Conservation (phyloP, 1,140 invertebrate species). For the Diuraphis noxia region DNA sequence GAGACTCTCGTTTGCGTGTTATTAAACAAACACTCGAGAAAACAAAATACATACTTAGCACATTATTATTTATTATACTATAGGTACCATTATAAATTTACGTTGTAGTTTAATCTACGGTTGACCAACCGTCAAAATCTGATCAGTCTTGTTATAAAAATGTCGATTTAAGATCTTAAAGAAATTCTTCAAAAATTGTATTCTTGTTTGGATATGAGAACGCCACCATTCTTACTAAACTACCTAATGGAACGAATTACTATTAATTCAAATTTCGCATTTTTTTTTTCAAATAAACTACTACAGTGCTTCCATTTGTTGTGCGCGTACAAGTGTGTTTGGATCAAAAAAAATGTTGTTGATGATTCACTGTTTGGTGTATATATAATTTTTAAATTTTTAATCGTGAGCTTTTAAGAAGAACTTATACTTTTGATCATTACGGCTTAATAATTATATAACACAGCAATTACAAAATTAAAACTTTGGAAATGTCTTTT, state of each 20-base stretch:
- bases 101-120: too few species aligned
- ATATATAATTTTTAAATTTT: too few species aligned
- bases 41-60: too few species aligned
- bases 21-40: too few species aligned
- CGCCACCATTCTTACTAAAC: neutral
- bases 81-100: too few species aligned
- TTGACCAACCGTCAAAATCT: too few species aligned
- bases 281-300: neutral
- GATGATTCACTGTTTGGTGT: too few species aligned
- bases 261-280: neutral
- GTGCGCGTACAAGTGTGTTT: neutral
- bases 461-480: neutral
- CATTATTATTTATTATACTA: too few species aligned
- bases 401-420: neutral
- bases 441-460: neutral
- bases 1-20: too few species aligned
- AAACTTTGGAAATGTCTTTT: neutral
- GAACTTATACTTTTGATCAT: neutral
- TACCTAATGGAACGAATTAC: neutral
- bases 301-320: neutral
- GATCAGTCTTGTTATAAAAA: too few species aligned
- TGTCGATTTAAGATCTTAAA: too few species aligned
- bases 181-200: neutral
- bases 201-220: neutral
- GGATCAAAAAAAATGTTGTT: too few species aligned